Evolutionary conservation across 2,797 vertebrate genomes (phyloP).

Genomic region (Podargus strigoides): DNA sequence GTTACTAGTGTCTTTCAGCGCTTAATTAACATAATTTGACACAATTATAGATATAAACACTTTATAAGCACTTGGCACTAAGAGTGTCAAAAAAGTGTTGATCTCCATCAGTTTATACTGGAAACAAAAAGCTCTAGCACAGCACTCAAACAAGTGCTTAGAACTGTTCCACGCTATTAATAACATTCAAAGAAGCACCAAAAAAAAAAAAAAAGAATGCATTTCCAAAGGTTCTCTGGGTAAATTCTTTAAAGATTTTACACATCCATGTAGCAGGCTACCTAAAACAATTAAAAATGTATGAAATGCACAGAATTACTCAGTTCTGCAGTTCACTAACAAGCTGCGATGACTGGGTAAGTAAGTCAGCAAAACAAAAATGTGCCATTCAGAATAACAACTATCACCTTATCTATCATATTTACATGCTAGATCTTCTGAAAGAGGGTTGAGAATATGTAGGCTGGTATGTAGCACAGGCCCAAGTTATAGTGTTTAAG

Average conservation of each 20-base stretch:
- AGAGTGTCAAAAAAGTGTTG: slow-evolving; percentile 69
- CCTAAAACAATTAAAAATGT: not conserved
- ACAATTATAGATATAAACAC: slow-evolving; percentile 75
- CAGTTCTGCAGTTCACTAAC: not conserved
- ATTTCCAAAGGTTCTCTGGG: not conserved
- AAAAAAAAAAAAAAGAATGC: not conserved
- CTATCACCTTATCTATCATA: not conserved
- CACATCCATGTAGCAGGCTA: not conserved
- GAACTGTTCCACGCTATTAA: slow-evolving; percentile 35
- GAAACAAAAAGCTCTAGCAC: slow-evolving; percentile 52
- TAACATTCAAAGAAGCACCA: slow-evolving; percentile 22
- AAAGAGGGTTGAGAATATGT: not conserved
- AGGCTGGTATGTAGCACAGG: not conserved
- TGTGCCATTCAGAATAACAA: not conserved
- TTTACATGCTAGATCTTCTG: not conserved
- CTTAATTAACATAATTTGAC: slow-evolving; percentile 75
- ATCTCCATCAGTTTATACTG: slow-evolving; percentile 62
- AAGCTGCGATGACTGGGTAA: not conserved
- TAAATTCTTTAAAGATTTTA: not conserved
- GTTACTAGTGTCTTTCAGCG: slow-evolving; percentile 68
- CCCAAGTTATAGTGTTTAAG: not conserved
- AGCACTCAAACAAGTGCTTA: slow-evolving; percentile 52
- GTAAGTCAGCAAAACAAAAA: not conserved
- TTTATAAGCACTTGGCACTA: slow-evolving; percentile 68
- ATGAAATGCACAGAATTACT: not conserved